These are phyloP conservation scores for Hyperoplus immaculatus DNA, from an alignment of 2,797 vertebrate species.

Conservation along the genomic window DNA sequence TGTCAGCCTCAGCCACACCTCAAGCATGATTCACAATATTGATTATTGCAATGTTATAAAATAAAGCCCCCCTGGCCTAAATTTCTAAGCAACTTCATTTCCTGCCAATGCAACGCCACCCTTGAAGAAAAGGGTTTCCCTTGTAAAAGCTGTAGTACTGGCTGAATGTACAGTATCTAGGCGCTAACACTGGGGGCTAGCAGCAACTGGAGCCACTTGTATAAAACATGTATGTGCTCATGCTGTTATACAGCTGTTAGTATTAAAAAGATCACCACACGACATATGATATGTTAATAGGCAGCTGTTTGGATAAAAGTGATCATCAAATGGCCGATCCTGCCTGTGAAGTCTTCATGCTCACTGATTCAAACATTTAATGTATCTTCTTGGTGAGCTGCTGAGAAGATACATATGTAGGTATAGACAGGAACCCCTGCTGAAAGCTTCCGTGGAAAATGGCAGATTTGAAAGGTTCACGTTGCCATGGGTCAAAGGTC, in stretches of 20 bases:
- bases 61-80: neutral
- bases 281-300: constrained; percentile 28
- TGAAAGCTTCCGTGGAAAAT: constrained; percentile 55
- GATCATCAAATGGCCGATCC: neutral
- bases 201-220: constrained; percentile 9
- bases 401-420: constrained; percentile 11
- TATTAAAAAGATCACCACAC: constrained; percentile 41
- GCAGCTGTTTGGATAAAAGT: constrained; percentile 40
- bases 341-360: neutral
- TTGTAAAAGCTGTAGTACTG: neutral
- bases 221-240: constrained; percentile 37
- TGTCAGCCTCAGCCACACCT: neutral
- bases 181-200: neutral
- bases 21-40: neutral
- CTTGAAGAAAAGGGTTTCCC: neutral
- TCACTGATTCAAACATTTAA: constrained; percentile 27
- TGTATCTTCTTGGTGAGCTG: neutral
- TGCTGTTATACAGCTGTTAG: constrained; percentile 40
- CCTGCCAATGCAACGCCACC: neutral
- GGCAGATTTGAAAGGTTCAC: constrained; percentile 59
- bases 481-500: constrained; percentile 62
- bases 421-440: constrained; percentile 10
- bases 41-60: constrained; percentile 2
- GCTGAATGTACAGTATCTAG: neutral
- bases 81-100: neutral